Base-by-base conservation (phyloP, 2,888 invertebrate species). In the Schizaphis graminum region DNA sequence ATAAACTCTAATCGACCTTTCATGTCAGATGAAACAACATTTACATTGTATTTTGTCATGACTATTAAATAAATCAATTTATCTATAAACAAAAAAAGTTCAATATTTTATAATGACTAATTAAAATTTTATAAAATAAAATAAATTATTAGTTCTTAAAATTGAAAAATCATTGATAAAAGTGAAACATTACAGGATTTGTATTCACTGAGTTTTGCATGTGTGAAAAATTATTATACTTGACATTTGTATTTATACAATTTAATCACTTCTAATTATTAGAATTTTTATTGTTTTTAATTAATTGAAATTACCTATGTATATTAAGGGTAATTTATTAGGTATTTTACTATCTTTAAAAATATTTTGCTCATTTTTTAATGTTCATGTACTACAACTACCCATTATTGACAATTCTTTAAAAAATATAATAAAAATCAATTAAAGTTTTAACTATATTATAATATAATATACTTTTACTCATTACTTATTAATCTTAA, bases 1-100 rank as follows among this genome's bases (percentile, higher is more conserved):
- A 94, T 94, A 67, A 94, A 94, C 41, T 94, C 94, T 13, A 94
- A 89, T 94, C 94, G 89, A 94, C 61, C 91, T 94, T 86, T 94
- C 94, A 94, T 94, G 53, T 94, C 94, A 24, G 91, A 53, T 41
- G 94, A 94, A 91, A 94, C 91, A 28, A 87, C 53, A 49, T 86
- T 91, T 26, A 87, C n/a, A 56, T 94, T 94, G 94, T 85, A 94
- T 41, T 94, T 94, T 61, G 94, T 87, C 94, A 94, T 94, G 28
- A 24, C 21, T 85, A 44, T 44, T 61, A 57, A 61, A 2, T 67
- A 88, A 67, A 61, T 57, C 11, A 57, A 91, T 53, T 13, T 21
- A 92, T 49, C 92, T 92, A 92, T 41, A 10, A 67, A 49, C 5
- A 35, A 87, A 92, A 21, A 49, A 87, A 67, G 2, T 13, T 47